These are phyloP conservation scores for Eugnorisma glareosa DNA, from an alignment of 2,888 invertebrate genomes.

Conservation along the genomic window DNA sequence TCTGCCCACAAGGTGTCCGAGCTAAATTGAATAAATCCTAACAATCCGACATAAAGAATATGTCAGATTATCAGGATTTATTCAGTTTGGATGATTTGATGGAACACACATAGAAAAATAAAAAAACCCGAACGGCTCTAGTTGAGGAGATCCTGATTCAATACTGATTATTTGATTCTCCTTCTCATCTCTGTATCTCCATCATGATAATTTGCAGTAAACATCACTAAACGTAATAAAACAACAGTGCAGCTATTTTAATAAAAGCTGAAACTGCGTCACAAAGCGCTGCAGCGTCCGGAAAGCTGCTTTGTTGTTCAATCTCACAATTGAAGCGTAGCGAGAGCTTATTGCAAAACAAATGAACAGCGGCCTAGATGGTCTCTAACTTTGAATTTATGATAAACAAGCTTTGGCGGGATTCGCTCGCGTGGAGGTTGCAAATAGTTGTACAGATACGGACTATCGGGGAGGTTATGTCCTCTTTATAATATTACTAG, in stretches of 20 bases:
- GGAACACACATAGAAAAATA: not conserved
- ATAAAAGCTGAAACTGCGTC: conserved; percentile 1
- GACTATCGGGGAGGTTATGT: too few relatives aligned
- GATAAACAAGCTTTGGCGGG: too few relatives aligned
- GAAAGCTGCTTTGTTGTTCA: conserved; percentile 40
- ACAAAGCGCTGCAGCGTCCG: conserved; percentile 10
- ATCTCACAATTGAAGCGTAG: conserved; percentile 21
- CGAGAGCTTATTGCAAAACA: conserved; percentile 29
- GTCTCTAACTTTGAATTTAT: conserved; percentile 20
- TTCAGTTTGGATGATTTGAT: too few relatives aligned
- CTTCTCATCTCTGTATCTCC: not conserved
- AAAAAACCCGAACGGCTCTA: not conserved
- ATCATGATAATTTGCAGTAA: not conserved
- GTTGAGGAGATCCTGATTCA: not conserved
- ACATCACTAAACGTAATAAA: not conserved
- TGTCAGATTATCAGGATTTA: too few relatives aligned
- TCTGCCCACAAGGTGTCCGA: too few relatives aligned
- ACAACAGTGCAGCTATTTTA: conserved; percentile 8
- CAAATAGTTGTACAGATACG: not conserved
- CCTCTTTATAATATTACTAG: too few relatives aligned
- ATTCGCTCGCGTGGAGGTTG: not conserved
- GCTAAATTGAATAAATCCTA: too few relatives aligned
- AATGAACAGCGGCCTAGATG: conserved; percentile 19
- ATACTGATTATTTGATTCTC: too few relatives aligned
- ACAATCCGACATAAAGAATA: too few relatives aligned